Conservation (phyloP, 2,888 invertebrate genomes). For the Aethes cnicana region DNA sequence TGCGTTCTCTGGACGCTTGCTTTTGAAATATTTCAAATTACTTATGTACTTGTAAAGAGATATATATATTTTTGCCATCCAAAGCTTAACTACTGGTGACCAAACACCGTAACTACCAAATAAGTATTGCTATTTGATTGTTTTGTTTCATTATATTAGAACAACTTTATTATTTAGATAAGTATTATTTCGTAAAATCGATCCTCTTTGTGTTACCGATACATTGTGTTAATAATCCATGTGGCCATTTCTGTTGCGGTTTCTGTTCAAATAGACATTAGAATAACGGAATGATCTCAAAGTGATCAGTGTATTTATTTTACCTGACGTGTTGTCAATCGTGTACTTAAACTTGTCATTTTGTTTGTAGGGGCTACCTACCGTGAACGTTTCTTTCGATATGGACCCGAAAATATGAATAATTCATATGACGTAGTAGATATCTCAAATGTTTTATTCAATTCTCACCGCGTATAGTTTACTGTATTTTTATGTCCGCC, state of each 20-base stretch:
- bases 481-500: neutral
- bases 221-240: conserved; percentile 54
- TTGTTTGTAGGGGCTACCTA: conserved; percentile 35
- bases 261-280: conserved; percentile 69
- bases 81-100: conserved; percentile 41
- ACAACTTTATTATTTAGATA: conserved; percentile 44
- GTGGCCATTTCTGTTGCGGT: conserved; percentile 71
- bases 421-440: conserved; percentile 29
- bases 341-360: conserved; percentile 68
- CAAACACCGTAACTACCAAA: conserved; percentile 39
- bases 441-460: conserved; percentile 31
- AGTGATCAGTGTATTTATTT: conserved; percentile 81
- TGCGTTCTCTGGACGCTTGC: conserved; percentile 25
- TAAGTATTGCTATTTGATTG: conserved; percentile 47
- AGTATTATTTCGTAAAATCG: conserved; percentile 56
- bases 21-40: conserved; percentile 23
- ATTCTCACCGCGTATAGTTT: conserved; percentile 6
- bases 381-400: conserved; percentile 27
- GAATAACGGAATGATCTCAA: conserved; percentile 78
- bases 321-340: conserved; percentile 70
- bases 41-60: conserved; percentile 26
- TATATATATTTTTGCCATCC: conserved; percentile 42
- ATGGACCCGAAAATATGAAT: conserved; percentile 28
- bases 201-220: conserved; percentile 70
- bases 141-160: conserved; percentile 44